These are phyloP conservation scores for Riparia riparia DNA, from an alignment of 2,113 vertebrate species.

Conservation along the genomic window DNA sequence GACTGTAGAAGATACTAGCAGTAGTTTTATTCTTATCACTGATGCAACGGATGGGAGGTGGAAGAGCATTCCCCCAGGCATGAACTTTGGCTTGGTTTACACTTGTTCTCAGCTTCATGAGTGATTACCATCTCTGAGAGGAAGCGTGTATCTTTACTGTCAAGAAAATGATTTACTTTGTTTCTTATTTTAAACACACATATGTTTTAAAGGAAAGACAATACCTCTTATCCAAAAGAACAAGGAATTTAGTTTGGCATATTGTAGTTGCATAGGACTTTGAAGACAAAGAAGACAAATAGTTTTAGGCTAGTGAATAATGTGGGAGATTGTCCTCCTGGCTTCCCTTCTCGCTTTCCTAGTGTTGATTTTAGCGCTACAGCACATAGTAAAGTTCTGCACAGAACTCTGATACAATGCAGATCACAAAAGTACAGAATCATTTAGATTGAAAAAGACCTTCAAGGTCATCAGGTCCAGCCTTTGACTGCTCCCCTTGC, in stretches of 20 bases:
- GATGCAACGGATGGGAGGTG: background rate
- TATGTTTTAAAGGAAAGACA: conserved; percentile 37
- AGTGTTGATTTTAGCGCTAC: background rate
- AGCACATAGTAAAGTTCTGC: background rate
- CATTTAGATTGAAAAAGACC: background rate
- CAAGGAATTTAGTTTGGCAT: background rate
- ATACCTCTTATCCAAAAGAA: conserved; percentile 16
- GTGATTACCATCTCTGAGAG: conserved; percentile 34
- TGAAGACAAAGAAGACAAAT: conserved; percentile 6
- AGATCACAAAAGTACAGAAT: background rate
- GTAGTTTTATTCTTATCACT: background rate
- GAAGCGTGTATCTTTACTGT: conserved; percentile 13
- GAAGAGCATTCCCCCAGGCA: conserved; percentile 6
- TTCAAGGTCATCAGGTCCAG: background rate
- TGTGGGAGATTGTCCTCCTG: background rate
- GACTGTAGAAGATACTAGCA: background rate
- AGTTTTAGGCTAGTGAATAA: background rate
- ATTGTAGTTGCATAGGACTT: background rate
- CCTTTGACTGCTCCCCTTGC: background rate
- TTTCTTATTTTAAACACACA: conserved; percentile 55
- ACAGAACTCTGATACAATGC: background rate
- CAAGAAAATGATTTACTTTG: conserved; percentile 58
- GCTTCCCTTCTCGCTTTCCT: background rate
- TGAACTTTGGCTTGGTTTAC: conserved; percentile 45
- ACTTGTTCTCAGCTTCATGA: conserved; percentile 57